Evolutionary conservation across 2,797 vertebrate species (phyloP).

Genomic region (Poeciliopsis infans): DNA sequence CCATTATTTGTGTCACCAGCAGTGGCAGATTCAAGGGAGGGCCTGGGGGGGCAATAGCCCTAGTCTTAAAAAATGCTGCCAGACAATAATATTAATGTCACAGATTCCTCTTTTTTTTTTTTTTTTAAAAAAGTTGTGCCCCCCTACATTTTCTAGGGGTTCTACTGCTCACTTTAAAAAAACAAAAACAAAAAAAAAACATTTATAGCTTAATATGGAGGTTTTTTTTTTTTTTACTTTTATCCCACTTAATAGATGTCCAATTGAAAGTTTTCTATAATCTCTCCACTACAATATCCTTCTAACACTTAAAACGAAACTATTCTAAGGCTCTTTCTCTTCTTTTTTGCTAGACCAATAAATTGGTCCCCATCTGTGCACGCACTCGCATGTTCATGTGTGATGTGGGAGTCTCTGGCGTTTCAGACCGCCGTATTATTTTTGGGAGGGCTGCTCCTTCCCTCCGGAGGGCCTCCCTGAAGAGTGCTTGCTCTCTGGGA

Average conservation of each 20-base stretch:
- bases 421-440: slow-evolving; percentile 80
- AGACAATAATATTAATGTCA: no score
- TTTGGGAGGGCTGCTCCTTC: slow-evolving; percentile 80
- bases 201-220: background rate
- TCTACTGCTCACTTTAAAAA: background rate
- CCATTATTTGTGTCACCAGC: background rate
- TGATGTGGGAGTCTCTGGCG: slow-evolving; percentile 55
- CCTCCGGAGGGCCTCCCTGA: slow-evolving; percentile 82
- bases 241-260: background rate
- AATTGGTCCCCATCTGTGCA: slow-evolving; percentile 8
- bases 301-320: background rate
- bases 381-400: slow-evolving; percentile 33
- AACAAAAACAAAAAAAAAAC: no score
- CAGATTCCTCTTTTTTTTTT: no score
- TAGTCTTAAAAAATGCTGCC: no score
- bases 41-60: no score
- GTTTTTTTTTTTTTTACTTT: background rate
- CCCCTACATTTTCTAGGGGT: no score
- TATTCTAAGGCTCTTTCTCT: background rate
- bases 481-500: slow-evolving; percentile 78
- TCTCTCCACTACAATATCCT: background rate
- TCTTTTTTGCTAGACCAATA: background rate
- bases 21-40: no score
- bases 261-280: background rate
- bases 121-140: no score